Percentiles rank a stretch among this genome's conserved stretches.
These are phyloP conservation scores for Sphaeramia orbicularis DNA, from an alignment of 2,797 vertebrate species.

Conservation along the genomic window DNA sequence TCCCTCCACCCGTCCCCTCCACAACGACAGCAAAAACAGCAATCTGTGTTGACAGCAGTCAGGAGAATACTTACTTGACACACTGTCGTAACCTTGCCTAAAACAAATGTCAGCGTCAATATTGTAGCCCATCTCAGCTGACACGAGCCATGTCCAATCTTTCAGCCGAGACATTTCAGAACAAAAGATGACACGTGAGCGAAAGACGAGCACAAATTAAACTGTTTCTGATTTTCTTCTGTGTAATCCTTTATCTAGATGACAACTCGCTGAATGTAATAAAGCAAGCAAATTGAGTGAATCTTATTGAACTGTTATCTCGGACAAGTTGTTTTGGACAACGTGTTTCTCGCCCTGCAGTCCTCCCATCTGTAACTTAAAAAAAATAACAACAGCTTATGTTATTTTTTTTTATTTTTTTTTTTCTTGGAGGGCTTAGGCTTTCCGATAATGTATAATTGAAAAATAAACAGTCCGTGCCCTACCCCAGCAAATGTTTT, in stretches of 20 bases:
- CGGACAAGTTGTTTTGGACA: neutral
- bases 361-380: slow-evolving; percentile 11
- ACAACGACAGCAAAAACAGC: slow-evolving; percentile 63
- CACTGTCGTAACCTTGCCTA: slow-evolving; percentile 74
- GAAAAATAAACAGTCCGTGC: slow-evolving; percentile 7
- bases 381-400: neutral
- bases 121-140: slow-evolving; percentile 42
- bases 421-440: too few species aligned
- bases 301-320: neutral
- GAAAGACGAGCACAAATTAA: slow-evolving; percentile 12
- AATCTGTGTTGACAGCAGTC: slow-evolving; percentile 75
- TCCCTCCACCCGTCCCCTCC: slow-evolving; percentile 43
- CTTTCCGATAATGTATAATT: slow-evolving; percentile 9
- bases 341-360: neutral
- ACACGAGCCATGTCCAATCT: slow-evolving; percentile 60
- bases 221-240: slow-evolving; percentile 15
- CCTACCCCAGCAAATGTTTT: neutral
- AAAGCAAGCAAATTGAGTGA: neutral
- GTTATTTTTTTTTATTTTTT: neutral
- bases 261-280: slow-evolving; percentile 2
- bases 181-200: slow-evolving; percentile 48
- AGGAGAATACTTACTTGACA: slow-evolving; percentile 72
- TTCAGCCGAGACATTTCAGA: slow-evolving; percentile 45
- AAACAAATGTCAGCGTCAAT: slow-evolving; percentile 78
- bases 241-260: slow-evolving; percentile 4